Base-by-base conservation (phyloP, 2,113 vertebrate species). In the Engraulis encrasicolus region DNA sequence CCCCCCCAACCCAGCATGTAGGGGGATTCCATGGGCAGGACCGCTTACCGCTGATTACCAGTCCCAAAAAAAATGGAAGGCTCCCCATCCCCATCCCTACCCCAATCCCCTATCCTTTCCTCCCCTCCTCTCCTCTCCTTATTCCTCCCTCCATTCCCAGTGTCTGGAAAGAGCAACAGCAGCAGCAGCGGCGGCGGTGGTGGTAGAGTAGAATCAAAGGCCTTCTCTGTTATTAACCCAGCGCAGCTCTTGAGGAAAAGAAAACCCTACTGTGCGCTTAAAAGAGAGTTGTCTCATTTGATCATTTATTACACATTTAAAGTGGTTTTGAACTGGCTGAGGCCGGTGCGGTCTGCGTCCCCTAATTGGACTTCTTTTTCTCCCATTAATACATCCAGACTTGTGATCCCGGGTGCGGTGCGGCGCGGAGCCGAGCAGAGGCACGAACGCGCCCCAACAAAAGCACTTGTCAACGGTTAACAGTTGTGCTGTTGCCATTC, bases 241-340 rank as follows among this genome's bases (percentile, higher is more conserved):
- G 92, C 87, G 88, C 89, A 83, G 85, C 91, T 92, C 91, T 91
- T 88, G 93, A 92, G 90, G 91, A 93, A n/a, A 93, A 93, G 93
- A 91, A 92, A 94, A 93, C 90, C 92, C 83, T 88, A 93, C 93
- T 93, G 91, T 89, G 92, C 89, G 90, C 92, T 92, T 93, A 88
- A 93, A 93, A 93, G 89, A n/a, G 80, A 90, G 85, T 92, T 93
- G 94, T 95, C 93, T 93, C 86, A 94, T 95, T 94, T 93, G 91
- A 95, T 95, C 92, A 94, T 94, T 95, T 94, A 94, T 92, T 93
- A 93, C 92, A 93, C 94, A 93, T 93, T 95, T 94, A 92, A 92
- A 93, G 92, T 92, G 92, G 91, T 94, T 95, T 94, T 91, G 94
- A 94, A 95, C 94, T 91, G 91, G 90, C 91, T 89, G 90, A 93